These are phyloP conservation scores for Conistra vaccinii DNA, from an alignment of 2,888 invertebrate species.

Conservation along the genomic window DNA sequence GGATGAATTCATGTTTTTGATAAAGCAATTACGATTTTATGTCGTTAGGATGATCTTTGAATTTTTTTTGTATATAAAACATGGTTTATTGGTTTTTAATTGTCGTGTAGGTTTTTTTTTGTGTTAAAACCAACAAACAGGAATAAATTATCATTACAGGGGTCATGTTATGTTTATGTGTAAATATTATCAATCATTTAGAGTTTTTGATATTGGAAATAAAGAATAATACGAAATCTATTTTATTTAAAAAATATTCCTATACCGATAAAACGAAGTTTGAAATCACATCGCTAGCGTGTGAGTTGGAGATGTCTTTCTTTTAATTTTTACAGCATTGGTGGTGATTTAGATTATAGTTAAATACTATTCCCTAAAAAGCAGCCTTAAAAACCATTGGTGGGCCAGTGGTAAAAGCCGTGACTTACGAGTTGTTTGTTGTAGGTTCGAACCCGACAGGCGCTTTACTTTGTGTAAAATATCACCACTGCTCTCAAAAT, in stretches of 20 bases:
- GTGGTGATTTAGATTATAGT: neutral
- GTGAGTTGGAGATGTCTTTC: neutral
- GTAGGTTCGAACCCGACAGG: no score
- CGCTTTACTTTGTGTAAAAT: no score
- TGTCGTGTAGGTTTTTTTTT: neutral
- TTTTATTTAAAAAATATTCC: neutral
- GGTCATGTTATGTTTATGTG: neutral
- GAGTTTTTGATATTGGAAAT: neutral
- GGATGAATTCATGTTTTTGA: slow-evolving; percentile 7
- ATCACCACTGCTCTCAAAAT: no score
- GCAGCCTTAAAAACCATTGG: no score
- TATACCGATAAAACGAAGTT: neutral
- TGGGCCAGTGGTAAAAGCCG: no score
- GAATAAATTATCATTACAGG: no score
- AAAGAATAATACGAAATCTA: neutral
- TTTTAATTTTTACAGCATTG: neutral
- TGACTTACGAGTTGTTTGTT: no score
- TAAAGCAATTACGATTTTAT: neutral
- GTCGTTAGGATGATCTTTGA: neutral
- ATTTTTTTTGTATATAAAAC: neutral
- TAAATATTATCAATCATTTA: neutral
- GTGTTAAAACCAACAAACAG: neutral
- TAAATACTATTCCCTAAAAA: neutral
- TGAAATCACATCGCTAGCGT: neutral
- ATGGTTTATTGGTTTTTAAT: neutral